These are phyloP conservation scores for Pedicia rivosa DNA, from an alignment of 2,888 invertebrate species.

Conservation along the genomic window DNA sequence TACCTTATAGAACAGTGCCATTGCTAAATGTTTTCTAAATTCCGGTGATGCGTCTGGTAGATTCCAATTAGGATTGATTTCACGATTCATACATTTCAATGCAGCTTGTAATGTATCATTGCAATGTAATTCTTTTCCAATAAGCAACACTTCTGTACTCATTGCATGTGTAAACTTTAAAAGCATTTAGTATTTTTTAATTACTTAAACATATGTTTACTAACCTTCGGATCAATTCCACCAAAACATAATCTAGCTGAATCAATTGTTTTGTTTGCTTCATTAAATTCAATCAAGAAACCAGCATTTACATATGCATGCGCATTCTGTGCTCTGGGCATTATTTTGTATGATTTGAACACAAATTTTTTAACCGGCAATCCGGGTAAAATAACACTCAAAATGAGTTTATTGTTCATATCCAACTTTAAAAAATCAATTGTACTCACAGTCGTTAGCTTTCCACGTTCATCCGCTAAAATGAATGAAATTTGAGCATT, in stretches of 20 bases:
- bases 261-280: slow-evolving; percentile 25
- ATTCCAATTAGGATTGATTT: slow-evolving; percentile 39
- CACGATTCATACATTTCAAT: slow-evolving; percentile 22
- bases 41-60: slow-evolving; percentile 42
- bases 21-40: slow-evolving; percentile 43
- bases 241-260: slow-evolving; percentile 41
- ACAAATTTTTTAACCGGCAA: slow-evolving; percentile 17
- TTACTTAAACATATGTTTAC: neutral
- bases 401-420: slow-evolving; percentile 30
- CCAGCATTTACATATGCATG: slow-evolving; percentile 63
- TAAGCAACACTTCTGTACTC: slow-evolving; percentile 34
- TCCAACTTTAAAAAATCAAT: slow-evolving; percentile 29
- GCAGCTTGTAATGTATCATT: slow-evolving; percentile 26
- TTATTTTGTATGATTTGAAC: slow-evolving; percentile 43
- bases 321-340: slow-evolving; percentile 54
- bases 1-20: slow-evolving; percentile 44
- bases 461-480: too few species aligned
- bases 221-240: slow-evolving; percentile 31
- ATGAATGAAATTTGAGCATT: too few species aligned
- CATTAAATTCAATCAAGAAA: slow-evolving; percentile 41
- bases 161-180: slow-evolving; percentile 33
- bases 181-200: slow-evolving; percentile 32
- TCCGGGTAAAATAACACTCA: slow-evolving; percentile 18
- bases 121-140: slow-evolving; percentile 31
- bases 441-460: slow-evolving; percentile 14